phyloP scores from a whole-genome alignment of 1,140 invertebrate genomes.

The Alviniconcha marisindica region DNA sequence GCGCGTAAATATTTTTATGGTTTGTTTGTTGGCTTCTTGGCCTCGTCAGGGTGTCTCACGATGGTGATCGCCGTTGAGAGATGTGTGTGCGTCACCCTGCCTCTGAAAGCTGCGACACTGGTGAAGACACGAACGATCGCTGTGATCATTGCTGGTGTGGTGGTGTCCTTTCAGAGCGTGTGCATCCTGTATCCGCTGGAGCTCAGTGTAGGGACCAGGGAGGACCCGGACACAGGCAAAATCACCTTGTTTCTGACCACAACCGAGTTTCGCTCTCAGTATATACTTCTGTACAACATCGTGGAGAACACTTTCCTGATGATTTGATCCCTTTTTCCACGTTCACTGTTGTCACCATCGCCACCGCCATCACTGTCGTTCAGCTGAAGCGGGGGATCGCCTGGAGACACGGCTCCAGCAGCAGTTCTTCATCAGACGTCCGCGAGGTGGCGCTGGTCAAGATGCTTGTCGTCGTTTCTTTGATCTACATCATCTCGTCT shows the following conservation, averaged over 20 bases:
- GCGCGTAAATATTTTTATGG: slow-evolving; percentile 18
- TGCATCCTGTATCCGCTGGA: not conserved
- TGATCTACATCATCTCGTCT: slow-evolving; percentile 6
- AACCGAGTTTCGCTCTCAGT: not conserved
- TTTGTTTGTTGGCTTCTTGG: not conserved
- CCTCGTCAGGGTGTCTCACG: slow-evolving; percentile 17
- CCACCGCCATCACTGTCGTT: slow-evolving; percentile 26
- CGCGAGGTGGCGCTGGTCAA: slow-evolving; percentile 1
- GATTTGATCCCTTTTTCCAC: not conserved
- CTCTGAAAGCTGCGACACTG: not conserved
- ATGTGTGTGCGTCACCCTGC: slow-evolving; percentile 20
- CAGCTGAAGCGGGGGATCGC: not conserved
- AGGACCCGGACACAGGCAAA: not conserved
- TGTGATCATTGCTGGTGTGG: not conserved
- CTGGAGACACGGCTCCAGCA: not conserved
- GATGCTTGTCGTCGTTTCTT: slow-evolving; percentile 27
- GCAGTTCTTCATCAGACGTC: not conserved
- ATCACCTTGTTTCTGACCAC: not conserved
- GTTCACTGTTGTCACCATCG: not conserved
- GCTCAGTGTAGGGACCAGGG: not conserved
- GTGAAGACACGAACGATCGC: slow-evolving; percentile 8
- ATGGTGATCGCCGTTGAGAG: slow-evolving; percentile 14
- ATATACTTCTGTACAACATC: not conserved
- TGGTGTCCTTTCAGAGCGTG: not conserved
- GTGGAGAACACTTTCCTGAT: not conserved